Percentiles rank a stretch among this genome's conserved stretches.
Evolutionary conservation across 2,113 vertebrate genomes (phyloP).

Genomic region (Cololabis saira): DNA sequence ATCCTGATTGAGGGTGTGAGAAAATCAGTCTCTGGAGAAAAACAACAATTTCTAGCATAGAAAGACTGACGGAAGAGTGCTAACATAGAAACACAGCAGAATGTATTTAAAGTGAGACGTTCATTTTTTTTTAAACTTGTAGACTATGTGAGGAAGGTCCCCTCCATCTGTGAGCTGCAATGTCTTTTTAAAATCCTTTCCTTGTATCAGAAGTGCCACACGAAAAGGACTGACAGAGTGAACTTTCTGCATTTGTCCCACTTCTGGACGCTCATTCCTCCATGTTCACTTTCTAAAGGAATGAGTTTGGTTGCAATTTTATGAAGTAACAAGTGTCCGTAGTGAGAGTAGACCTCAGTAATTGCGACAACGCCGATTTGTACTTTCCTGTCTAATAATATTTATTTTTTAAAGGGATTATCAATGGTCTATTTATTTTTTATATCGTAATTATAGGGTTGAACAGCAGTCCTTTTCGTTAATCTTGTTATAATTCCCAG

Average conservation of each 20-base stretch:
- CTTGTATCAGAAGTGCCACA: slow-evolving; percentile 58
- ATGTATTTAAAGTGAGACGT: slow-evolving; percentile 34
- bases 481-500: slow-evolving; percentile 13
- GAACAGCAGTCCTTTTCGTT: slow-evolving; percentile 14
- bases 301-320: slow-evolving; percentile 17
- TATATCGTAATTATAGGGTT: slow-evolving; percentile 4
- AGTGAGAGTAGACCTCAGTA: neutral
- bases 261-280: slow-evolving; percentile 14
- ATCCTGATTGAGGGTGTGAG: slow-evolving; percentile 66
- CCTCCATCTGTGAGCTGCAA: slow-evolving; percentile 54
- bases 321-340: neutral
- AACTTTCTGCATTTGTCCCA: slow-evolving; percentile 54
- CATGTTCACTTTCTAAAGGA: slow-evolving; percentile 18
- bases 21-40: slow-evolving; percentile 60
- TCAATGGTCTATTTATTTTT: slow-evolving; percentile 8
- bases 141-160: slow-evolving; percentile 46
- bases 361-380: neutral
- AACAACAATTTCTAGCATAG: slow-evolving; percentile 22
- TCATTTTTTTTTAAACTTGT: slow-evolving; percentile 33
- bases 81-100: slow-evolving; percentile 19
- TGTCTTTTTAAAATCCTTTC: slow-evolving; percentile 68
- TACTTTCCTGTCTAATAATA: slow-evolving; percentile 1
- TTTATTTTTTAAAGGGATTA: slow-evolving; percentile 10
- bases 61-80: slow-evolving; percentile 22
- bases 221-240: slow-evolving; percentile 48